Evolutionary conservation across 2,797 vertebrate genomes (phyloP), one percentile per base, ranked within the genome.

Genomic region (Tokudaia muenninki): DNA sequence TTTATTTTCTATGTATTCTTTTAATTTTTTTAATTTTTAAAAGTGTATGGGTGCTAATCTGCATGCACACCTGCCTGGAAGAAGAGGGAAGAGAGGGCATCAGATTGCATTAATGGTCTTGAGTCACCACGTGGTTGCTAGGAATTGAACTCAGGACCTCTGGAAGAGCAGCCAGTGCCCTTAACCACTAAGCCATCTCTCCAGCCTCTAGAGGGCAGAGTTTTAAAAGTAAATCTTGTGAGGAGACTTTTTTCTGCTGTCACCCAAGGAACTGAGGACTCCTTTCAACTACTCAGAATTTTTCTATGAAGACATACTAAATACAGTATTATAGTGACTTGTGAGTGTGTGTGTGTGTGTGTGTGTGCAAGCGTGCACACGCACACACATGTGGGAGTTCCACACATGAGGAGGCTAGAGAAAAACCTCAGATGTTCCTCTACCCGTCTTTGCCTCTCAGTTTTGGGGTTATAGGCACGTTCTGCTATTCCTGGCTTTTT

Each of bases 191-290:
- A 44, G 72, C 37, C 72, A 13, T 75, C 72, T 75, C 74, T 44
- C 41, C 11, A 14, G 41, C 10, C 22, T 22, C 22, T 70, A 19
- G 16, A 81, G 14, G n/a, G 31, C 55, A 9, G 8, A 41, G 87
- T n/a, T 74, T 80, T 94, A 92, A n/a, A 26, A 92, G 41, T 34
- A 77, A 93, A 94, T 94, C n/a, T 75, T 92, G 29, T 91, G 90
- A 92, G 44, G 90, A 90, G 47, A 11, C 31, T 44, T 74, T 74
- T 1, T 21, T 14, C 14, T 83, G 80, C 24, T 91, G 61, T 67
- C 19, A 93, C 75, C 22, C 52, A 29, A 94, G 17, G 78, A n/a
- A 80, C 11, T 87, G 84, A 81, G 59, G 34, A 74, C 70, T 92
- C n/a, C 59, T 84, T n/a, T 79, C 50, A 91, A 57, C 26, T 83